These are phyloP conservation scores for Pammene aurita DNA, from an alignment of 2,888 invertebrate genomes.

Conservation along the genomic window DNA sequence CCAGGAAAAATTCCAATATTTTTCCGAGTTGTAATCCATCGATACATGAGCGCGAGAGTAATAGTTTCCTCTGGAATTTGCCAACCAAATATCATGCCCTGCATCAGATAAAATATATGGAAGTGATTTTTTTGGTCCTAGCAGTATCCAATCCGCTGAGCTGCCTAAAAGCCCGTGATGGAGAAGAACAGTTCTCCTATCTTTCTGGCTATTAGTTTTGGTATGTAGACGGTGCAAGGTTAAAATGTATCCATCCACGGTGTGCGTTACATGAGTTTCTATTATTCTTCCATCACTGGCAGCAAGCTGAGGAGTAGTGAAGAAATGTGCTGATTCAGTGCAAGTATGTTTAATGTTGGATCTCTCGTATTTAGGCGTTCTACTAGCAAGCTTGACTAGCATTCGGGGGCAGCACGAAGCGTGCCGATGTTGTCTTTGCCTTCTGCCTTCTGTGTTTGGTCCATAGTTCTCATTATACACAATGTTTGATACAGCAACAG, in stretches of 20 bases:
- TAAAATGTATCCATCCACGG: constrained; percentile 67
- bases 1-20: constrained; percentile 68
- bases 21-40: constrained; percentile 49
- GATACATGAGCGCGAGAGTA: constrained; percentile 64
- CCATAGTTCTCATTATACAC: no score
- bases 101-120: constrained; percentile 79
- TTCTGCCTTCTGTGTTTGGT: neutral
- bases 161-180: constrained; percentile 72
- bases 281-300: constrained; percentile 59
- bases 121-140: constrained; percentile 60
- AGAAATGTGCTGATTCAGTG: neutral
- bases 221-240: constrained; percentile 61
- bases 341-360: neutral
- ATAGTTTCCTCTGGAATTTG: constrained; percentile 73
- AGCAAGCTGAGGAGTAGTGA: constrained; percentile 63
- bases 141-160: constrained; percentile 71
- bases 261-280: constrained; percentile 62
- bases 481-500: no score
- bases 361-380: neutral
- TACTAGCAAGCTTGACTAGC: neutral
- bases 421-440: neutral
- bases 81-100: constrained; percentile 85
- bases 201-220: neutral
- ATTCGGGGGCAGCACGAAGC: neutral
- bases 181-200: constrained; percentile 58